Conservation (phyloP, 2,113 vertebrate species). For the Melanotaenia duboulayi region DNA sequence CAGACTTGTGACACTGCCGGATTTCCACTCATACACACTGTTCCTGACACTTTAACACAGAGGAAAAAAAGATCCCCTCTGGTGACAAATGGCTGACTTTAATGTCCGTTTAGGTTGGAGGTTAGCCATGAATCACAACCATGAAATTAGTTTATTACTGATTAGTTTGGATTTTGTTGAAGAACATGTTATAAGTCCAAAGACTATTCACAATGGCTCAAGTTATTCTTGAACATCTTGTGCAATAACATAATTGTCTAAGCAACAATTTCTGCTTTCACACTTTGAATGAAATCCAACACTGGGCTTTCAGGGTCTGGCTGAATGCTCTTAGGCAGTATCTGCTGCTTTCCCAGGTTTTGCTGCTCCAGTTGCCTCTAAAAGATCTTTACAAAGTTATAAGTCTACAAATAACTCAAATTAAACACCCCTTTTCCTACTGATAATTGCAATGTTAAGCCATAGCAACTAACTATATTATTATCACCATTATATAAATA, state of each 20-base stretch:
- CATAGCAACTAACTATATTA: slow-evolving; percentile 1
- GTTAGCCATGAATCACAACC: background rate
- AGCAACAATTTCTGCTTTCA: background rate
- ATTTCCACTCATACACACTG: slow-evolving; percentile 37
- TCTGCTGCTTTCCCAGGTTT: slow-evolving; percentile 7
- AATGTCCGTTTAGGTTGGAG: background rate
- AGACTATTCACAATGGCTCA: background rate
- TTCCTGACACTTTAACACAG: slow-evolving; percentile 43
- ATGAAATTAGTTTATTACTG: background rate
- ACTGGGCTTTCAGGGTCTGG: background rate
- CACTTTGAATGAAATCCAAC: slow-evolving; percentile 25
- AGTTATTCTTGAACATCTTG: background rate
- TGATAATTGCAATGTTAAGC: background rate
- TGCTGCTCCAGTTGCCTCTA: slow-evolving; percentile 2
- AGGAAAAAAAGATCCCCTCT: background rate
- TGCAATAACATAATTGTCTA: background rate
- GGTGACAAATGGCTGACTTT: background rate
- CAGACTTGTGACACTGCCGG: slow-evolving; percentile 40
- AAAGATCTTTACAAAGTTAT: background rate
- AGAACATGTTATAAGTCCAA: background rate
- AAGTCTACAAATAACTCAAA: background rate
- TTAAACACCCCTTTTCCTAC: background rate
- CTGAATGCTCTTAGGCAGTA: background rate
- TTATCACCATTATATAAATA: background rate
- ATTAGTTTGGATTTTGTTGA: background rate